Percentiles rank a stretch among this genome's conserved stretches.
phyloP scores from a whole-genome alignment of 2,113 vertebrate species.

The Nibea albiflora region DNA sequence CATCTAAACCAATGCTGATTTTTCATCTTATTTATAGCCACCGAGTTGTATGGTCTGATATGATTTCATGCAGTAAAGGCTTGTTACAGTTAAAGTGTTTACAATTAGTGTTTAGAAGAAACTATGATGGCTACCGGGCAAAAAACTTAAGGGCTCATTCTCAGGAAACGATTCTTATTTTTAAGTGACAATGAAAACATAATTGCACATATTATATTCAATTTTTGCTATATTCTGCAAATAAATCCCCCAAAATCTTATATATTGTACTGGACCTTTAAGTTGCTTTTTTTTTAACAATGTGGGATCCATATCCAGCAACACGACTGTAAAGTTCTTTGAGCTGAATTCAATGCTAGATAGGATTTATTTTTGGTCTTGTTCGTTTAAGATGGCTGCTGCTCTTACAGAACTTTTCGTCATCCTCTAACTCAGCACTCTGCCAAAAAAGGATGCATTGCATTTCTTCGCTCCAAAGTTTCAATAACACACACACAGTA shows the following conservation, averaged over 20 bases:
- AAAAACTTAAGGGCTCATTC: too few species aligned
- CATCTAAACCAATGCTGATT: not conserved
- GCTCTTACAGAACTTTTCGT: slow-evolving; percentile 61
- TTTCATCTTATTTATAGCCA: not conserved
- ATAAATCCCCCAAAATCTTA: too few species aligned
- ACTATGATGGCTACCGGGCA: too few species aligned
- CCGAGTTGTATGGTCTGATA: not conserved
- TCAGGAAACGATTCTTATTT: too few species aligned
- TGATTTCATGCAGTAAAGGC: not conserved
- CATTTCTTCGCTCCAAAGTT: slow-evolving; percentile 15
- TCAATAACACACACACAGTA: slow-evolving; percentile 14
- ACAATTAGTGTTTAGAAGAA: not conserved
- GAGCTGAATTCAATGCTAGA: slow-evolving; percentile 22
- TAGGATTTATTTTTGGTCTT: slow-evolving; percentile 27
- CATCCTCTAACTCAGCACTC: slow-evolving; percentile 55
- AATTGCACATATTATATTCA: too few species aligned
- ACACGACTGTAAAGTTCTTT: not conserved
- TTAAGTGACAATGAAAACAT: too few species aligned
- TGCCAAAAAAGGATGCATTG: slow-evolving; percentile 28
- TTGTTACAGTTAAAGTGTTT: not conserved
- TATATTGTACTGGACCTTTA: too few species aligned
- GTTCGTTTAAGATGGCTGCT: slow-evolving; percentile 36
- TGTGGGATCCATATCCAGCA: slow-evolving; percentile 2
- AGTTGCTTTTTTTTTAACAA: not conserved
- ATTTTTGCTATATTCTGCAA: too few species aligned